Percentiles rank a stretch among this genome's conserved stretches.
These are phyloP conservation scores for Athene noctua DNA, from an alignment of 2,113 vertebrate genomes.

Conservation along the genomic window DNA sequence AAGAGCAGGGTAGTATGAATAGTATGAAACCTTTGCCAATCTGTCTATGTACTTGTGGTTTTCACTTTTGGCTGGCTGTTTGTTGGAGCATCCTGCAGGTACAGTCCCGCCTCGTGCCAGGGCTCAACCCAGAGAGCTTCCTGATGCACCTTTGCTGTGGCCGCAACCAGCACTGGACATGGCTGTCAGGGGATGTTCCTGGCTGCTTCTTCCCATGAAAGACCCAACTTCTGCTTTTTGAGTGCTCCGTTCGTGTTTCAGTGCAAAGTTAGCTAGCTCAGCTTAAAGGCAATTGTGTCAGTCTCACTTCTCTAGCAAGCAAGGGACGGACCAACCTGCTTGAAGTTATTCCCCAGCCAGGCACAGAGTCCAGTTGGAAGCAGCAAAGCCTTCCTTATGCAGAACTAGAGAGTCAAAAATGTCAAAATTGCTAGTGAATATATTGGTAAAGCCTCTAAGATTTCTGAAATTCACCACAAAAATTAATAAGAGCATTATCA, in stretches of 20 bases:
- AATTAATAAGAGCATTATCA: not conserved
- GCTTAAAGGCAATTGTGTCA: not conserved
- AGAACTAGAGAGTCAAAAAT: not conserved
- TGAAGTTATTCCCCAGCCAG: not conserved
- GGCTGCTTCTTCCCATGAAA: not conserved
- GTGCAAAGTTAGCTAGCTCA: not conserved
- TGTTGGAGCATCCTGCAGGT: fast-evolving
- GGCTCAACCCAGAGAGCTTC: not conserved
- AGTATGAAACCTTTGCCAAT: not conserved
- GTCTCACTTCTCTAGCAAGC: not conserved
- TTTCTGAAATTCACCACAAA: not conserved
- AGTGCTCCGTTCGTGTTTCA: not conserved
- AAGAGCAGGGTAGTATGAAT: not conserved
- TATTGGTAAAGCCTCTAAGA: not conserved
- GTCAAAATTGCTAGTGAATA: not conserved
- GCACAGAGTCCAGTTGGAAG: not conserved
- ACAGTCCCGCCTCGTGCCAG: not conserved
- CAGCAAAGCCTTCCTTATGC: not conserved
- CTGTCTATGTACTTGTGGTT: not conserved
- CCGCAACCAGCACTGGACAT: not conserved
- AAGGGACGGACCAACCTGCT: not conserved
- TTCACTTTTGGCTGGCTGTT: not conserved
- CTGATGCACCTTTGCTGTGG: not conserved
- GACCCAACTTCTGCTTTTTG: not conserved
- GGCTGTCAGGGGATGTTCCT: not conserved